phyloP scores from a whole-genome alignment of 1,140 invertebrate genomes.

The Leptinotarsa defecta region DNA sequence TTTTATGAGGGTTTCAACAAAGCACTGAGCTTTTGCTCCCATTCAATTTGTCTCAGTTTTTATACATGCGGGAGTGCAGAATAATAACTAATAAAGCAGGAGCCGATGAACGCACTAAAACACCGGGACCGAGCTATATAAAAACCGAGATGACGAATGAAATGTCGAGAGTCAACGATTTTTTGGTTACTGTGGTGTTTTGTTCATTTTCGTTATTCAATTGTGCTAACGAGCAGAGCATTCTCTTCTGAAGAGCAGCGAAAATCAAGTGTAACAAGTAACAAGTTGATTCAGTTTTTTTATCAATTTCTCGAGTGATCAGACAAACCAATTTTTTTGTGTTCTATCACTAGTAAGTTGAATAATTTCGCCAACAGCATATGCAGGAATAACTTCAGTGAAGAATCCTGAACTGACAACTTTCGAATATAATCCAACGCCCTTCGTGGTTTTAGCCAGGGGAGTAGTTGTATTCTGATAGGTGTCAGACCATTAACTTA shows the following conservation, averaged over 20 bases:
- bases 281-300: not conserved
- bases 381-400: too few species aligned
- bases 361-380: too few species aligned
- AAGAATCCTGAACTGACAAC: too few species aligned
- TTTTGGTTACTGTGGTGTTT: not conserved
- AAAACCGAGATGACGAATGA: conserved; percentile 2
- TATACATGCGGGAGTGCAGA: not conserved
- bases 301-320: too few species aligned
- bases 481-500: too few species aligned
- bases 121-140: not conserved
- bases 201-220: not conserved
- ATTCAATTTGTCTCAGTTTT: conserved; percentile 9
- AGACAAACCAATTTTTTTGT: too few species aligned
- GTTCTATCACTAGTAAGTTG: too few species aligned
- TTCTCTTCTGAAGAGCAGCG: not conserved
- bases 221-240: not conserved
- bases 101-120: not conserved
- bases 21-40: conserved; percentile 4
- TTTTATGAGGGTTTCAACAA: not conserved
- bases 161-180: not conserved
- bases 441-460: too few species aligned
- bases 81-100: conserved; percentile 1
- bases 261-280: not conserved
- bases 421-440: too few species aligned
- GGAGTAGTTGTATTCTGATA: too few species aligned